Evolutionary conservation across 2,888 invertebrate genomes (phyloP), one percentile per base, ranked within the genome.

Genomic region (Uloborus plumipes): DNA sequence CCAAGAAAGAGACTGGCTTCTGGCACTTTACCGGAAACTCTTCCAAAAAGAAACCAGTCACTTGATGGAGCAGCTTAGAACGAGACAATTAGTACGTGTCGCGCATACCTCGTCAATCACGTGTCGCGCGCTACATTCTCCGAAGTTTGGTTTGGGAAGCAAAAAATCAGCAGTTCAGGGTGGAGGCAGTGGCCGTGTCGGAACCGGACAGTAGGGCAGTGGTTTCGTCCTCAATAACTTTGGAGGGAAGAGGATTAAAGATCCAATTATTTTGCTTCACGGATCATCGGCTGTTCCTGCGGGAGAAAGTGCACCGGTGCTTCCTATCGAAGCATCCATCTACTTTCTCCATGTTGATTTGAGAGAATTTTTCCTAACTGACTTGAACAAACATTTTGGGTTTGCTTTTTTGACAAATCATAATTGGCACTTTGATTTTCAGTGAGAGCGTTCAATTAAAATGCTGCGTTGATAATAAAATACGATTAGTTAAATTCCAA

Each of bases 261-360:
- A 66, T 51, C 61, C 79, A 79, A 79, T 79, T 79, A 72, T 79
- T 79, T 67, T 67, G 72, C 79, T 79, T 79, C 79, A 79, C 53
- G 66, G 72, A 53, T 64, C 73, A 79, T 79, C 66, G 61, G 53
- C n/a, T 73, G 72, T 79, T 73, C 67, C 14, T n/a, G 14, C 14
- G 39, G 51, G 47, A 51, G 26, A 66, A 51, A 51, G 26, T 20
- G 55, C 0, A 20, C n/a, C n/a, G 55, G 9, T 0, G 39, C 39
- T 39, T 39, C 39, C 39, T 39, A 39, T 39, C 39, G 39, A 39
- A 39, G 39, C 11, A 39, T 39, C 39, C 39, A 39, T 39, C 39
- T 39, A 39, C 39, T 39, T 39, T 4, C 39, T 39, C 39, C 1
- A 39, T 39, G 39, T 11, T 11, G 39, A 39, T 39, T 39, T 9